A percentile compares a stretch with the other conserved stretches of the same genome.
These are phyloP conservation scores for Rhagonycha fulva DNA, from an alignment of 2,888 invertebrate species.

Conservation along the genomic window DNA sequence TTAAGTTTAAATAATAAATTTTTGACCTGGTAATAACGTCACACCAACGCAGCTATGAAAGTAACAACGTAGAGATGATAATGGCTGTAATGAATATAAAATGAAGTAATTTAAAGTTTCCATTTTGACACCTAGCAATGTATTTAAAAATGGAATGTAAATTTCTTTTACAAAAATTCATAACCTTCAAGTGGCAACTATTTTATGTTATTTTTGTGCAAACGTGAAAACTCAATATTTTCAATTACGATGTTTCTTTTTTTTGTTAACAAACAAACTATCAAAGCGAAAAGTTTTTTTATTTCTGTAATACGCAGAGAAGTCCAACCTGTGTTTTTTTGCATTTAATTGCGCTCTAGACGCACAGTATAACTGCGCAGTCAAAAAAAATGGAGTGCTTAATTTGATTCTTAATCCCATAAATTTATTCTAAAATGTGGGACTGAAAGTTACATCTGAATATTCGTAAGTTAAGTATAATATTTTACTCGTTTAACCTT, in stretches of 20 bases:
- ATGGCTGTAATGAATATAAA: neutral
- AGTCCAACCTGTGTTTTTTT: neutral
- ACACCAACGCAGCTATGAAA: neutral
- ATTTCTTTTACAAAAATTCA: neutral
- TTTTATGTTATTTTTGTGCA: neutral
- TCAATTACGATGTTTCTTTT: neutral
- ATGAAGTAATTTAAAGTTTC: neutral
- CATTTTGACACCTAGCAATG: neutral
- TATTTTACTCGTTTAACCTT: neutral
- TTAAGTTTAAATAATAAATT: neutral
- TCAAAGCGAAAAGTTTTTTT: too few species aligned
- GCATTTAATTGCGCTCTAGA: neutral
- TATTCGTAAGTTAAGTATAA: neutral
- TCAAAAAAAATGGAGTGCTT: too few species aligned
- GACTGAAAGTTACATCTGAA: neutral
- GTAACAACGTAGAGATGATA: neutral
- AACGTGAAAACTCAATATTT: neutral
- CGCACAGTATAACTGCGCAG: too few species aligned
- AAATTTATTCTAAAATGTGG: neutral
- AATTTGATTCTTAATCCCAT: neutral
- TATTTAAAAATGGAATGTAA: neutral
- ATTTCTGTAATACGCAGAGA: neutral
- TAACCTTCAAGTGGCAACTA: neutral
- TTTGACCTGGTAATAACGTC: neutral
- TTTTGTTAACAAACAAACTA: neutral